Conservation (phyloP, 2,797 vertebrate genomes). For the Apogon hyalosoma region DNA sequence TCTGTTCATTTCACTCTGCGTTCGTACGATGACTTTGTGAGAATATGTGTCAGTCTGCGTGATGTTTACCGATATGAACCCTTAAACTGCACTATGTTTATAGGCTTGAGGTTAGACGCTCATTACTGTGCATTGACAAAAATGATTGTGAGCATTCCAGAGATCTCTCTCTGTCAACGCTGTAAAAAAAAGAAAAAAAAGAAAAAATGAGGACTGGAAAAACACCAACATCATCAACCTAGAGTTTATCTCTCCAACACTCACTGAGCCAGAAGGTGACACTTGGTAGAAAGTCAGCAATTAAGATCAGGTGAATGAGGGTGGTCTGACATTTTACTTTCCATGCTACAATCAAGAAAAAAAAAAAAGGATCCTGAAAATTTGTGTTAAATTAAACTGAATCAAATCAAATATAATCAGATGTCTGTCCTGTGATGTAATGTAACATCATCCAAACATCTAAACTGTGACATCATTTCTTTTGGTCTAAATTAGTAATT, state of each 20-base stretch:
- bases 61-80: slow-evolving; percentile 1
- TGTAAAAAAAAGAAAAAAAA: slow-evolving; percentile 7
- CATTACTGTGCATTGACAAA: slow-evolving; percentile 35
- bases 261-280: slow-evolving; percentile 6
- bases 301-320: slow-evolving; percentile 32
- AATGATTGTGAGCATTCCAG: slow-evolving; percentile 31
- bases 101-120: slow-evolving; percentile 18
- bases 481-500: too few relatives aligned
- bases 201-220: slow-evolving; percentile 5
- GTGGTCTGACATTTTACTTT: slow-evolving; percentile 39
- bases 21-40: not conserved
- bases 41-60: not conserved
- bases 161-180: slow-evolving; percentile 37
- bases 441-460: too few relatives aligned
- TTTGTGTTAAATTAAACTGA: too few relatives aligned
- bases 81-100: slow-evolving; percentile 16
- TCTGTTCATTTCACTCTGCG: not conserved
- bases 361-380: not conserved
- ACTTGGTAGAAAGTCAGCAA: slow-evolving; percentile 32
- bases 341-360: slow-evolving; percentile 4
- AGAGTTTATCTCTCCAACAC: not conserved
- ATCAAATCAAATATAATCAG: too few relatives aligned
- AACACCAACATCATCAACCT: slow-evolving; percentile 11
- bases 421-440: too few relatives aligned
- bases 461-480: too few relatives aligned